Percentiles rank a stretch among this genome's conserved stretches.
Conservation (phyloP, 2,797 vertebrate genomes). For the Enteromius mattozi region DNA sequence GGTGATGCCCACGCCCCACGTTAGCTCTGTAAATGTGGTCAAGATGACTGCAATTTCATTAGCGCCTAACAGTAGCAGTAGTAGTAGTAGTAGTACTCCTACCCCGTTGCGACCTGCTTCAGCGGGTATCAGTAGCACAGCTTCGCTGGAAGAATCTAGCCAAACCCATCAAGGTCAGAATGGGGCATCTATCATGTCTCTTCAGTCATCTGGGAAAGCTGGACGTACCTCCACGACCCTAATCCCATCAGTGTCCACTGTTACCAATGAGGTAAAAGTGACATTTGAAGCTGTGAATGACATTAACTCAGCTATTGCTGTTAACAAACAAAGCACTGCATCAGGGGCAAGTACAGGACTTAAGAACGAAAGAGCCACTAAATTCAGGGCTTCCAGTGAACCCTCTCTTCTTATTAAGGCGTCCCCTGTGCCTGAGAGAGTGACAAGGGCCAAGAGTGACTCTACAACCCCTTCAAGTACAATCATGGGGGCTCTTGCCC, state of each 20-base stretch:
- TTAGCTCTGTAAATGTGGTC: conserved; percentile 95
- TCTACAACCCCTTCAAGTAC: conserved; percentile 74
- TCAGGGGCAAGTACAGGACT: conserved; percentile 71
- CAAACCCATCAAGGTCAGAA: conserved; percentile 79
- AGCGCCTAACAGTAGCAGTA: conserved; percentile 82
- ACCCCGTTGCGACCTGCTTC: conserved; percentile 82
- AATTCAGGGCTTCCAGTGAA: conserved; percentile 85
- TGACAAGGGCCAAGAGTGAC: conserved; percentile 82
- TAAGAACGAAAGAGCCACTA: conserved; percentile 80
- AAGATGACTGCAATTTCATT: conserved; percentile 98
- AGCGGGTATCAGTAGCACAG: conserved; percentile 74
- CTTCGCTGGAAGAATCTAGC: conserved; percentile 81
- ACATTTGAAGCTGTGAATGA: conserved; percentile 83
- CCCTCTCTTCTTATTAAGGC: conserved; percentile 81
- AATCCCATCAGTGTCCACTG: conserved; percentile 53
- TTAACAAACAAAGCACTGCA: conserved; percentile 77
- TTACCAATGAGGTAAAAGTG: conserved; percentile 81
- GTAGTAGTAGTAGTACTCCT: conserved; percentile 69
- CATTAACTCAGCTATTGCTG: conserved; percentile 73
- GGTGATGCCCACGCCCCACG: conserved; percentile 91
- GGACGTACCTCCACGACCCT: conserved; percentile 64
- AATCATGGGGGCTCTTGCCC: conserved; percentile 79
- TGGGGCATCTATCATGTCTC: conserved; percentile 73
- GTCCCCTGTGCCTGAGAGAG: conserved; percentile 79
- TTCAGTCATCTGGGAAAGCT: conserved; percentile 82